Evolutionary conservation across 2,888 invertebrate genomes (phyloP).

Genomic region (Melieria omissa): DNA sequence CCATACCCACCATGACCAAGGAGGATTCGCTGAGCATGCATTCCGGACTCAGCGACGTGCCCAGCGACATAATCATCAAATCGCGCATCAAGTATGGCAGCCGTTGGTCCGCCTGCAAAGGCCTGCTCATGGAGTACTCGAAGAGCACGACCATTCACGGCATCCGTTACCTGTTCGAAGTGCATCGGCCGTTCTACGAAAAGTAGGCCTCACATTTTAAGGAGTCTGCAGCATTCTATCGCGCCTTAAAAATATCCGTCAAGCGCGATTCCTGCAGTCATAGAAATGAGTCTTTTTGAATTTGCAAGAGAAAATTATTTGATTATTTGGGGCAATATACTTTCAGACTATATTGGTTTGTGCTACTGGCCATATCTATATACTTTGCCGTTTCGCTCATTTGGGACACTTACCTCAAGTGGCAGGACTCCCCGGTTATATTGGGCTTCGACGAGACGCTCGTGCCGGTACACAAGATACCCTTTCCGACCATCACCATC

Average conservation of each 20-base stretch:
- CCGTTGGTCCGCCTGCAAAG: slow-evolving; percentile 58
- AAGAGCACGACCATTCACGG: slow-evolving; percentile 63
- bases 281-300: too few species aligned
- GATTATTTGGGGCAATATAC: background rate
- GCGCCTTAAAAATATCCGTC: background rate
- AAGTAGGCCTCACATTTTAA: slow-evolving; percentile 51
- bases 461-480: slow-evolving; percentile 61
- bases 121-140: slow-evolving; percentile 61
- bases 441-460: slow-evolving; percentile 63
- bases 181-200: slow-evolving; percentile 61
- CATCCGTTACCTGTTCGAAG: slow-evolving; percentile 62
- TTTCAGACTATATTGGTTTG: slow-evolving; percentile 58
- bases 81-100: slow-evolving; percentile 62
- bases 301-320: background rate
- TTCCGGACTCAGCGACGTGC: slow-evolving; percentile 62
- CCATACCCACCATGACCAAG: too few species aligned
- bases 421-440: slow-evolving; percentile 62
- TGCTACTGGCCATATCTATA: slow-evolving; percentile 58
- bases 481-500: slow-evolving; percentile 63
- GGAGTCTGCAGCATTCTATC: background rate
- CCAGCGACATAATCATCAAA: slow-evolving; percentile 62
- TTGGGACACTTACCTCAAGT: slow-evolving; percentile 59
- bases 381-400: slow-evolving; percentile 59
- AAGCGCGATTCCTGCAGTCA: background rate
- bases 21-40: slow-evolving; percentile 49